A percentile compares a stretch with the other conserved stretches of the same genome.
Evolutionary conservation across 2,797 vertebrate species (phyloP).

Genomic region (Chaenodraco wilsoni): DNA sequence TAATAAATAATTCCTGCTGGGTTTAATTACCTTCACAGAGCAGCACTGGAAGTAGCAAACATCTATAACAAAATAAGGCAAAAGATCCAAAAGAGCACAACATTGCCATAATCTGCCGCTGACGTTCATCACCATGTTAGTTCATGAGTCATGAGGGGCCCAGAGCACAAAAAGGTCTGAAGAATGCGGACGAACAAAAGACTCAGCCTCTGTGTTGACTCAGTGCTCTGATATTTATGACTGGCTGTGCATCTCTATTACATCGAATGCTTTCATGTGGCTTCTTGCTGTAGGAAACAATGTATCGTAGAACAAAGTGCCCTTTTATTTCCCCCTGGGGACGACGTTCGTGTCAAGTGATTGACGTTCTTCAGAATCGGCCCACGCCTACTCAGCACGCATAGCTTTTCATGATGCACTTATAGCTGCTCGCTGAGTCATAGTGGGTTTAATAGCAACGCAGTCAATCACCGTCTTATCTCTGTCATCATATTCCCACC

Average conservation of each 20-base stretch:
- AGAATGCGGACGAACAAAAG: conserved; percentile 39
- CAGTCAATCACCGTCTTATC: conserved; percentile 32
- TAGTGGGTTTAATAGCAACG: conserved; percentile 37
- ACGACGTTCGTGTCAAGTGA: conserved; percentile 17
- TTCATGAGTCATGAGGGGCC: conserved; percentile 48
- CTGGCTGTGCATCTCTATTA: conserved; percentile 49
- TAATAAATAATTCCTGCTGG: background rate
- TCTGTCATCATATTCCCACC: conserved; percentile 23
- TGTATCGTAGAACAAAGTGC: conserved; percentile 58
- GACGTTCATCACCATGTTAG: conserved; percentile 33
- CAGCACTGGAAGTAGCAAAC: background rate
- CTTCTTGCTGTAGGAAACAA: conserved; percentile 32
- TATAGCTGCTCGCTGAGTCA: conserved; percentile 39
- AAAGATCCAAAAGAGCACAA: conserved; percentile 6
- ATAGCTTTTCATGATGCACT: conserved; percentile 64
- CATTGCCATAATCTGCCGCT: conserved; percentile 4
- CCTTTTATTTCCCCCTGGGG: conserved; percentile 49
- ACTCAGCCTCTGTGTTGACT: conserved; percentile 37
- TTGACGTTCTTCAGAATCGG: conserved; percentile 59
- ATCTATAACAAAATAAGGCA: background rate
- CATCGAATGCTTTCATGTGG: conserved; percentile 63
- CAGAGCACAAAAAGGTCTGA: conserved; percentile 29
- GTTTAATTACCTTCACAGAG: background rate
- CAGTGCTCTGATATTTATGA: conserved; percentile 38
- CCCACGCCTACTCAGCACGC: conserved; percentile 62